Conservation (phyloP, 2,113 vertebrate species). For the Stomatorhinus ivindoensis region DNA sequence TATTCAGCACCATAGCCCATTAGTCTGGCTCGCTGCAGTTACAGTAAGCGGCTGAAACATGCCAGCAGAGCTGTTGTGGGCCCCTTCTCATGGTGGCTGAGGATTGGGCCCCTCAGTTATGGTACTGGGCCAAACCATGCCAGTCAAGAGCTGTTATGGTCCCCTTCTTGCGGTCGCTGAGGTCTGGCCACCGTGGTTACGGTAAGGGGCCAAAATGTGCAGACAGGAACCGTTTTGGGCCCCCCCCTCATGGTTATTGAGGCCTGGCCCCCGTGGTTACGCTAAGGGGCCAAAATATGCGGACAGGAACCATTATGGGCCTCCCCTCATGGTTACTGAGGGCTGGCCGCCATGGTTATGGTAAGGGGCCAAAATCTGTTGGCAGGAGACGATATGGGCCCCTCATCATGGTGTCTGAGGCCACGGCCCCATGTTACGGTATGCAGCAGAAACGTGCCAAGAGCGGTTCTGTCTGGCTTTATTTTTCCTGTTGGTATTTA, state of each 20-base stretch:
- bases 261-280: constrained; percentile 9
- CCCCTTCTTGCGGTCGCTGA: background rate
- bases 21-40: constrained; percentile 65
- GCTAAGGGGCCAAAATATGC: background rate
- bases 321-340: background rate
- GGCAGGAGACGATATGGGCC: background rate
- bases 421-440: background rate
- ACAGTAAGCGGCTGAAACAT: background rate
- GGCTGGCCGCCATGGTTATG: background rate
- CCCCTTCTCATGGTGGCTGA: constrained; percentile 5
- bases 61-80: background rate
- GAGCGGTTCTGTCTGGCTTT: background rate
- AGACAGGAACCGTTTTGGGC: background rate
- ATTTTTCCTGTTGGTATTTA: background rate
- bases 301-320: background rate
- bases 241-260: constrained; percentile 15
- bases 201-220: background rate
- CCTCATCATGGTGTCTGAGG: background rate
- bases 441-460: background rate
- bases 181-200: background rate
- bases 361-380: background rate
- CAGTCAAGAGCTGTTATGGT: background rate
- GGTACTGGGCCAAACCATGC: background rate
- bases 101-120: constrained; percentile 9
- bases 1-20: constrained; percentile 68